A percentile compares a stretch with the other conserved stretches of the same genome.
Evolutionary conservation across 2,113 vertebrate species (phyloP).

Genomic region (Sprattus sprattus): DNA sequence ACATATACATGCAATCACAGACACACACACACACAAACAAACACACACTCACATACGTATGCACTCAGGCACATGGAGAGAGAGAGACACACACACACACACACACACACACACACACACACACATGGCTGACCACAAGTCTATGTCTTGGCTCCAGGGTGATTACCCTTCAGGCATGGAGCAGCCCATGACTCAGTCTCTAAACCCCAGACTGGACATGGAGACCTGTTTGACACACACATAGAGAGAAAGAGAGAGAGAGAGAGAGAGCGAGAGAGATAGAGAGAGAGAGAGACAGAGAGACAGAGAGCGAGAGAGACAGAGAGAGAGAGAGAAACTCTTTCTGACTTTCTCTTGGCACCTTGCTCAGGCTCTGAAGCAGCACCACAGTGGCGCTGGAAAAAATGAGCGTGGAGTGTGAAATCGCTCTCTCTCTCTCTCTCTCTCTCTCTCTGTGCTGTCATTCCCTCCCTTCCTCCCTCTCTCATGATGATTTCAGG

Average conservation of each 20-base stretch:
- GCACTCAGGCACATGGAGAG: too few species aligned
- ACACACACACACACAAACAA: background rate
- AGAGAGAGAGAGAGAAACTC: background rate
- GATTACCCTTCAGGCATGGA: conserved; percentile 7
- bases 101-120: background rate
- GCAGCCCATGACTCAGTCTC: conserved; percentile 58
- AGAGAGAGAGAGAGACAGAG: too few species aligned
- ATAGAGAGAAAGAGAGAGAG: too few species aligned
- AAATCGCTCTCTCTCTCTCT: conserved; percentile 9
- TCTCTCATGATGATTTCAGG: conserved; percentile 48
- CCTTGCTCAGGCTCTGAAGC: conserved; percentile 1
- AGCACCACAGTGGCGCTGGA: conserved; percentile 15
- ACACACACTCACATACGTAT: background rate
- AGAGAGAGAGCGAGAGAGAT: too few species aligned
- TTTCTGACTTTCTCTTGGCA: background rate
- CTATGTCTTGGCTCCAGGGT: conserved; percentile 24
- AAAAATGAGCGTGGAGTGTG: conserved; percentile 9
- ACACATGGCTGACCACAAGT: conserved; percentile 53
- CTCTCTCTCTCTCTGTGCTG: background rate
- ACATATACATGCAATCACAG: background rate
- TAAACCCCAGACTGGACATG: conserved; percentile 51
- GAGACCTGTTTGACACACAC: conserved; percentile 25
- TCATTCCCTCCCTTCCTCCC: background rate
- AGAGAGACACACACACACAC: background rate
- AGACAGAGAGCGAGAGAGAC: too few species aligned